Conservation (phyloP, 2,113 vertebrate species). For the Meleagris gallopavo region DNA sequence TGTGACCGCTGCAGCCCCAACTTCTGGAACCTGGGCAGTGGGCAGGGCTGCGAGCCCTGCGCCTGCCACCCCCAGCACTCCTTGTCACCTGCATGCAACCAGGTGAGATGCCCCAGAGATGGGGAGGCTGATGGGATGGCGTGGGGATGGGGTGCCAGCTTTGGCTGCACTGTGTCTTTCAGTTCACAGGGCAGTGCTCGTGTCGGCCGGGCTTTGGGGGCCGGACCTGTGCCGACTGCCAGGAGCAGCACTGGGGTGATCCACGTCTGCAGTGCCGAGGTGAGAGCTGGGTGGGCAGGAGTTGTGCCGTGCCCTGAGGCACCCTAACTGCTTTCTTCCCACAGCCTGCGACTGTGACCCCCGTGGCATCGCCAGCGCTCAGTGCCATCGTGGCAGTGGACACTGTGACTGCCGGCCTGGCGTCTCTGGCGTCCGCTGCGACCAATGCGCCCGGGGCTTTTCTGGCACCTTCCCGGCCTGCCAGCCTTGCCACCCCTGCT, state of each 20-base stretch:
- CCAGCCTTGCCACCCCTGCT: conserved; percentile 94
- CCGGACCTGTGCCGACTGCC: conserved; percentile 89
- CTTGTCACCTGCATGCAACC: conserved; percentile 87
- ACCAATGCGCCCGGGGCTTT: conserved; percentile 95
- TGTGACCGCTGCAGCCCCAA: conserved; percentile 92
- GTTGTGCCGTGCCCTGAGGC: fast-evolving
- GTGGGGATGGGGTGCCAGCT: not conserved
- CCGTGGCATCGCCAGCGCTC: conserved; percentile 86
- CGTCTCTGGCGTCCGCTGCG: conserved; percentile 93
- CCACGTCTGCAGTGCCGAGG: conserved; percentile 89
- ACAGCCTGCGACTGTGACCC: conserved; percentile 94
- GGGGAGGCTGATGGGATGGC: fast-evolving
- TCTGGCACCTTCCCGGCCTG: conserved; percentile 90
- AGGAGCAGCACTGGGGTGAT: conserved; percentile 95
- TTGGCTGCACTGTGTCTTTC: fast-evolving
- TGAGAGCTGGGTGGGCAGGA: not conserved
- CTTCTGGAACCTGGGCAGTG: conserved; percentile 92
- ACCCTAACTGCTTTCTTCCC: not conserved
- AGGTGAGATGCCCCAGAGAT: conserved; percentile 71
- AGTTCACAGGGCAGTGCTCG: conserved; percentile 95
- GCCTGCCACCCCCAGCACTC: conserved; percentile 88
- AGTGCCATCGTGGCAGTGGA: conserved; percentile 89
- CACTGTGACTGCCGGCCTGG: conserved; percentile 93
- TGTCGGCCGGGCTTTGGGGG: conserved; percentile 94
- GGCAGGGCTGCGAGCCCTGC: conserved; percentile 88